A percentile compares a stretch with the other conserved stretches of the same genome.
Conservation (phyloP, 1,140 invertebrate species). For the Bathynomus jamesi region DNA sequence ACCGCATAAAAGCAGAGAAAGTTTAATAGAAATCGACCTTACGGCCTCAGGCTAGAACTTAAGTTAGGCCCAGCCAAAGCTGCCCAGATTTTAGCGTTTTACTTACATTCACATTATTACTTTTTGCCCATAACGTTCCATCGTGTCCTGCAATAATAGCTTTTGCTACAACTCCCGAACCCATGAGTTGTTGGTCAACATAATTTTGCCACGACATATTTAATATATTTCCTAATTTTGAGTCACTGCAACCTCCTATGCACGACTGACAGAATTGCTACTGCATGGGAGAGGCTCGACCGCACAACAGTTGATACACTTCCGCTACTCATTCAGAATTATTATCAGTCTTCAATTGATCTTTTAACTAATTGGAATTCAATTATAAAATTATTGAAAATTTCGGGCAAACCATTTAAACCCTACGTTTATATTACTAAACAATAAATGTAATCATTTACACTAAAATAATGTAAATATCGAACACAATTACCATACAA, state of each 20-base stretch:
- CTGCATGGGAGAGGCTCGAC: not conserved
- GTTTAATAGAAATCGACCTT: slow-evolving; percentile 15
- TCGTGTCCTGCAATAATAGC: slow-evolving; percentile 90
- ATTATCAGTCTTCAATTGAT: not conserved
- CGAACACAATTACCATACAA: too few species aligned
- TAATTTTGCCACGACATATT: slow-evolving; percentile 96
- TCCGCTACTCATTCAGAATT: slow-evolving; percentile 1
- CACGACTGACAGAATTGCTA: slow-evolving; percentile 1
- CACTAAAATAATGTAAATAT: too few species aligned
- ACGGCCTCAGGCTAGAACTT: not conserved
- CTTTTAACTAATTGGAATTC: too few species aligned
- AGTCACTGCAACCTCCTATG: not conserved
- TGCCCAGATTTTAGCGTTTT: slow-evolving; percentile 10
- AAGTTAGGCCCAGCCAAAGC: not conserved
- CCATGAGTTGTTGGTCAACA: slow-evolving; percentile 92
- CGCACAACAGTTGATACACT: not conserved
- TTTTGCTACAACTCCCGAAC: slow-evolving; percentile 84
- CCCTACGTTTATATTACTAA: too few species aligned
- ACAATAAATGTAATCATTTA: too few species aligned
- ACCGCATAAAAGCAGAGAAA: slow-evolving; percentile 5
- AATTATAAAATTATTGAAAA: too few species aligned
- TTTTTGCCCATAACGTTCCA: slow-evolving; percentile 91
- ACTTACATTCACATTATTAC: slow-evolving; percentile 81
- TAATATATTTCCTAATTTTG: not conserved
- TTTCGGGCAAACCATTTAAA: too few species aligned